Percentiles rank a stretch among this genome's conserved stretches.
These are phyloP conservation scores for Litoditis marina DNA, from an alignment of 2,888 invertebrate genomes.

Conservation along the genomic window DNA sequence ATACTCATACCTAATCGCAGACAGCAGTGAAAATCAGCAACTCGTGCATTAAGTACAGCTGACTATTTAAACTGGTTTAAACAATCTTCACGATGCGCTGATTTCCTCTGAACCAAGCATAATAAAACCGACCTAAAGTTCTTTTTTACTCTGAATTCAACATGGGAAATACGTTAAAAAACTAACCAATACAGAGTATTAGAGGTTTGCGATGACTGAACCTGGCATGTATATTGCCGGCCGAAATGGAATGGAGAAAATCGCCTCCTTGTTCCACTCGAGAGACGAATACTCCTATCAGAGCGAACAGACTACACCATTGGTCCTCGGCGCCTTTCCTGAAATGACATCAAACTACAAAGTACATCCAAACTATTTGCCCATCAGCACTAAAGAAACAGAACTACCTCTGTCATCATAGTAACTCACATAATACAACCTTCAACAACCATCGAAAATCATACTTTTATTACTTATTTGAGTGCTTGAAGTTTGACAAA, in stretches of 20 bases:
- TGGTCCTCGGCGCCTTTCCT: constrained; percentile 59
- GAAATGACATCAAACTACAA: constrained; percentile 11
- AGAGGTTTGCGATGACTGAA: constrained; percentile 86
- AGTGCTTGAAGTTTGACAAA: too few species aligned
- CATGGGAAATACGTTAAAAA: too few species aligned
- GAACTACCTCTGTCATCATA: too few species aligned
- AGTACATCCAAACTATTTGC: neutral
- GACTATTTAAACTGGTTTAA: neutral
- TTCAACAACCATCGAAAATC: too few species aligned
- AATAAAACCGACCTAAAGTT: too few species aligned
- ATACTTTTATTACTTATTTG: too few species aligned
- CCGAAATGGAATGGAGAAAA: constrained; percentile 79
- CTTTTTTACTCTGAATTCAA: too few species aligned
- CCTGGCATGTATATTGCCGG: constrained; percentile 82
- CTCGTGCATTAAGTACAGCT: neutral
- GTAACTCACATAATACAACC: constrained; percentile 8
- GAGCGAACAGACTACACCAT: constrained; percentile 49
- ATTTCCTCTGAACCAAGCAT: too few species aligned
- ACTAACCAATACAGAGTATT: constrained; percentile 70
- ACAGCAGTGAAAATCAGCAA: too few species aligned
- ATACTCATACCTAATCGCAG: too few species aligned
- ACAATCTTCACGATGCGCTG: too few species aligned
- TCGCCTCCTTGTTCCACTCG: constrained; percentile 66
- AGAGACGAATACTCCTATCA: constrained; percentile 53
- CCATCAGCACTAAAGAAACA: neutral